Conservation (phyloP, 1,140 invertebrate genomes). For the Agrilus planipennis region DNA sequence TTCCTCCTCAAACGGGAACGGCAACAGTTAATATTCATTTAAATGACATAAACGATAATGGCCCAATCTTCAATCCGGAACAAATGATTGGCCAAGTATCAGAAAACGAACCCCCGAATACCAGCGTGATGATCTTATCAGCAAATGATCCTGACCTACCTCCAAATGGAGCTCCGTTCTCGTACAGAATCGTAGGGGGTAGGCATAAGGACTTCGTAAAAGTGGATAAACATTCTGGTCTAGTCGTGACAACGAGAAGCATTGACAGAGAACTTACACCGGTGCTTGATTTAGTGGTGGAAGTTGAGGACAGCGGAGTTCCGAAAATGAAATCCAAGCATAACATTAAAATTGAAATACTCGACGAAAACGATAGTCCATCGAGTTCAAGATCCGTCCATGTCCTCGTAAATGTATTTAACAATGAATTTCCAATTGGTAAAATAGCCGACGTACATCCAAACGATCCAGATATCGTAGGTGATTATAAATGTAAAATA, state of each 20-base stretch:
- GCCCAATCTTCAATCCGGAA: constrained; percentile 65
- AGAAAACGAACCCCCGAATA: constrained; percentile 80
- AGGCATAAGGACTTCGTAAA: constrained; percentile 63
- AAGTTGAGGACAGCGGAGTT: constrained; percentile 80
- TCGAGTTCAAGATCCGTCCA: constrained; percentile 72
- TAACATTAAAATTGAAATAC: constrained; percentile 60
- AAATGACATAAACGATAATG: constrained; percentile 88
- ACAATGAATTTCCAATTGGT: constrained; percentile 55
- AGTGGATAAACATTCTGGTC: constrained; percentile 66
- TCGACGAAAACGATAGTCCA: constrained; percentile 87
- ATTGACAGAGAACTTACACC: constrained; percentile 75
- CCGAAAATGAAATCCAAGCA: constrained; percentile 72
- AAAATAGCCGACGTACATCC: constrained; percentile 85
- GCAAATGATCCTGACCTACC: constrained; percentile 82
- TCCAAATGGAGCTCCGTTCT: constrained; percentile 86
- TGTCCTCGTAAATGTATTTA: constrained; percentile 67
- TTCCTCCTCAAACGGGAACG: constrained; percentile 78
- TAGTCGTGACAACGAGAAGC: constrained; percentile 62
- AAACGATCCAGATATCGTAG: constrained; percentile 76
- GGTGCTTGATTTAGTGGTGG: constrained; percentile 59
- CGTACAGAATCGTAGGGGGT: constrained; percentile 66
- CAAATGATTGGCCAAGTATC: constrained; percentile 59
- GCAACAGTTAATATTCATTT: constrained; percentile 65
- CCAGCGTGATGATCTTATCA: constrained; percentile 69
- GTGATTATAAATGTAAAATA: constrained; percentile 78